Evolutionary conservation across 2,113 vertebrate species (phyloP), one percentile per base, ranked within the genome.

Genomic region (Axis porcinus): DNA sequence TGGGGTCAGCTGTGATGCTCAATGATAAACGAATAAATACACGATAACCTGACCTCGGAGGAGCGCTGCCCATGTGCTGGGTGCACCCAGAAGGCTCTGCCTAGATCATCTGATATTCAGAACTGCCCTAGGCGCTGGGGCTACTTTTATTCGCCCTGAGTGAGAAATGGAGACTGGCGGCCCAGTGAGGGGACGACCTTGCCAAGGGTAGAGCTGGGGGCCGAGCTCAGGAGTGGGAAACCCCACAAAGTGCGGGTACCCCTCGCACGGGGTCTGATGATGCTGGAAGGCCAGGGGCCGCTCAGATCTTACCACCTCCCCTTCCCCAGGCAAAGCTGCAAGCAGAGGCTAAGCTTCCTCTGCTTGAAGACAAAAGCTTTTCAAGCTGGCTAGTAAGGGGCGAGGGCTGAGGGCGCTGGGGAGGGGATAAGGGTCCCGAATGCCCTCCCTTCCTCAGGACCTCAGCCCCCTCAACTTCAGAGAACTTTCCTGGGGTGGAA

Each of bases 391-490:
- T 87, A 58, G 36, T 21, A n/a, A 62, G 62, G 78, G 79, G 82
- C 92, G 82, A 91, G 88, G 84, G 19, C 30, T 0, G 5, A 64
- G 84, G 94, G 8, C 15, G 85, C 5, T 11, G 6, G n/a, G 9
- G 13, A 5, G 6, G 33, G 76, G 84, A 1, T 6, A 19, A 4
- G 1, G 36, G 50, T 74, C 89, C 64, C 87, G 85, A 67, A 62
- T 70, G 40, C 95, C 62, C 55, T 43, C n/a, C 97, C 95, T 70
- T 97, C 90, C 0, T 52, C 83, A 85, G 97, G 74, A 82, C 60
- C 45, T 81, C 43, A 94, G 91, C 50, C 86, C 82, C 97, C 97
- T 78, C 33, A 70, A 96, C 97, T 96, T 98, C 96, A 97, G 86
- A 97, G 86, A 93, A 97, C 4, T 94, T 90, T 96, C 95, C 58